Base-by-base conservation (phyloP, 2,888 invertebrate species). In the Tortrix viridana region DNA sequence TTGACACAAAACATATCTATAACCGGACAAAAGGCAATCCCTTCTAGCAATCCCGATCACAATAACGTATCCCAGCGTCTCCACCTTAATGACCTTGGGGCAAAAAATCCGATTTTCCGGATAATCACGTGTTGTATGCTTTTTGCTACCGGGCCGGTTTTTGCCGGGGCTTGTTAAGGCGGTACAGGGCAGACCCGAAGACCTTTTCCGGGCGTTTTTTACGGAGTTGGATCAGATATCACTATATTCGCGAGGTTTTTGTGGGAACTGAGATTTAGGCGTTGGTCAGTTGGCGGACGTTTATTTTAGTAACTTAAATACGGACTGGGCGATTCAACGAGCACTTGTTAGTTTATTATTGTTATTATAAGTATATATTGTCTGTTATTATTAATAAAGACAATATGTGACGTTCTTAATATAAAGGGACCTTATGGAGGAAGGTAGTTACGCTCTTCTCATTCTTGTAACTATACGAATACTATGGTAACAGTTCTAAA, bases 121-220 rank as follows among this genome's bases (percentile, higher is more conserved):
- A 50, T 50, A 37, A 50, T 37, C 50, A 50, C 50, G 37, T 50
- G 19, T 50, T 37, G 18, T 32, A 18, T 44, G 1, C 3, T 37
- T 50, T 50, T 50, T 37, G 50, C 50, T 37, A 50, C 37, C 14
- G 6, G 20, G 37, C 32, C 50, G 32, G 50, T 50, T 50, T 50
- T 50, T 50, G 50, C 18, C 14, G 12, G 19, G 32, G 14, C 50
- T 50, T 50, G 50, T 50, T 50, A 50, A 37, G 50, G 50, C 50
- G 50, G 50, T 50, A 19, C 50, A 6, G 20, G 16, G 32, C 32
- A 32, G 16, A 41, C 38, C n/a, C 12, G 14, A n/a, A 38, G 38
- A 38, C 41, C 41, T 41, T 41, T n/a, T 16, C 41, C 41, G 41
- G 41, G n/a, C 41, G 16, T 41, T 41, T 41, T 41, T 41, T 41